A percentile compares a stretch with the other conserved stretches of the same genome.
These are phyloP conservation scores for Stenodera caucasica DNA, from an alignment of 2,888 invertebrate genomes.

Conservation along the genomic window DNA sequence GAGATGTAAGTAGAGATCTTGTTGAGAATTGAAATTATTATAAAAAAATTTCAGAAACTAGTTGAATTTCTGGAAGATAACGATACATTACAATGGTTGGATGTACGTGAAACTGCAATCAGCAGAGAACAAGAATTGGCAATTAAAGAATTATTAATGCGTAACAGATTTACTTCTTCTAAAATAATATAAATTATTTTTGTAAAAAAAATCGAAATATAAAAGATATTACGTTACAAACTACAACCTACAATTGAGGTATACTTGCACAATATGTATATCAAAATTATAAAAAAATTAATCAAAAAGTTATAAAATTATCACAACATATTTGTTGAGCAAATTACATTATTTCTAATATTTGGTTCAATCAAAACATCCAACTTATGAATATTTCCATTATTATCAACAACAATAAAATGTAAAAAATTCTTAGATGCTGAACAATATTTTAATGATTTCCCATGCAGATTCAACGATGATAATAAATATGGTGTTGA, in stretches of 20 bases:
- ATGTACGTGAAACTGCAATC: conserved; percentile 55
- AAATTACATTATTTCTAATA: conserved; percentile 15
- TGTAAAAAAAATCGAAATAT: neutral
- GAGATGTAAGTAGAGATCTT: conserved; percentile 41
- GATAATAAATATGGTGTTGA: conserved; percentile 49
- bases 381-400: conserved; percentile 64
- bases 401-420: conserved; percentile 64
- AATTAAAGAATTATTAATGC: conserved; percentile 56
- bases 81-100: conserved; percentile 44
- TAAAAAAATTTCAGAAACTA: conserved; percentile 28
- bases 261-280: neutral
- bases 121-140: conserved; percentile 55
- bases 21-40: neutral
- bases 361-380: conserved; percentile 50
- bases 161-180: conserved; percentile 49
- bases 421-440: conserved; percentile 57
- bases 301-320: no score
- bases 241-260: conserved; percentile 1
- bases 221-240: neutral
- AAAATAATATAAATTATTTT: conserved; percentile 6
- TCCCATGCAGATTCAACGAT: conserved; percentile 51
- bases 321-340: neutral
- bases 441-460: conserved; percentile 47
- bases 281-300: neutral
- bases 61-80: conserved; percentile 41